Base-by-base conservation (phyloP, 2,888 invertebrate species). In the Leptopilina syphax region DNA sequence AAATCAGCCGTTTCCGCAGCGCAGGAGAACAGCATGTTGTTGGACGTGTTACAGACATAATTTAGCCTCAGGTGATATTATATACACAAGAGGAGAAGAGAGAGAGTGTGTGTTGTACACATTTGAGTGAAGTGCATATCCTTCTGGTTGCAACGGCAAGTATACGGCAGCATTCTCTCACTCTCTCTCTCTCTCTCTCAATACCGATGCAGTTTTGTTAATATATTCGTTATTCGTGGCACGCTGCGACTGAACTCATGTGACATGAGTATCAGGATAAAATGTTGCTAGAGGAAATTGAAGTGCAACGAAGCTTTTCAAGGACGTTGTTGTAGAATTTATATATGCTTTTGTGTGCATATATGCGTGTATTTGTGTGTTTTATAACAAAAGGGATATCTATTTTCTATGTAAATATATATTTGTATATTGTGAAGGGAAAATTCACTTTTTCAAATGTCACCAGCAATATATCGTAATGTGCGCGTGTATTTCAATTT, bases 1-100 rank as follows among this genome's bases (percentile, higher is more conserved):
- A 87, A 86, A 87, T 87, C 85, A 80, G 85, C 87, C 87, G 88
- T 87, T 88, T 87, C 85, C 83, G 80, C 79, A 85, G 86, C 85
- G 84, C 85, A 88, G 88, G 88, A 88, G 87, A 88, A 79, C 87
- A 88, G 84, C 84, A 88, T 76, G 82, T 41, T 8, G 78, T 79
- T 82, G 84, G 85, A 86, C 83, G 84, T 73, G 34, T n/a, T 50
- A 34, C 54, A 73, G 57, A 73, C 54, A 54, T 54, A 34, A 70
- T 70, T 70, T 70, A 54, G 73, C 73, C 73, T 73, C 34, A 73
- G 73, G 73, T 73, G 57, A 73, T 73, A 57, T 57, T 34, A 34
- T 34, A 34, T 34, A 34, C 34, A 34, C 34, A 34, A 34, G 34
- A 34, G 34, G 34, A 34, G 34, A 34, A 3, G 34, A 34, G 34